phyloP scores from a whole-genome alignment of 2,888 invertebrate species.

The Meghimatium bilineatum region DNA sequence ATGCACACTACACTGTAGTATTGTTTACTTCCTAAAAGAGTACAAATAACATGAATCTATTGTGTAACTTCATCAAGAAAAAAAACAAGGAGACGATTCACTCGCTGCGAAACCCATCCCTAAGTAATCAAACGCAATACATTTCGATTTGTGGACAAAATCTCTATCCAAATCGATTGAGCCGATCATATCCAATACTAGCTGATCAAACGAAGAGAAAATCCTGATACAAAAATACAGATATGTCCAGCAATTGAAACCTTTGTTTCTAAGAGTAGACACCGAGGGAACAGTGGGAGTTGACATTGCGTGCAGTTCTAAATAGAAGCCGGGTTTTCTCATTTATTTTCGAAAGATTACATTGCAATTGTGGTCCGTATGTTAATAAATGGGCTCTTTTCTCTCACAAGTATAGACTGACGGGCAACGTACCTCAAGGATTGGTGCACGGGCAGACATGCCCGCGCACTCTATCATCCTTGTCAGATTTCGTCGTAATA shows the following conservation, averaged over 20 bases:
- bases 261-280: not conserved
- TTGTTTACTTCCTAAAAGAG: not conserved
- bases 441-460: too few species aligned
- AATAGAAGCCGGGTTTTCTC: not conserved
- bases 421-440: not conserved
- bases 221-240: not conserved
- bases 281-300: not conserved
- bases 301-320: constrained; percentile 1
- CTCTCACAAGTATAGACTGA: not conserved
- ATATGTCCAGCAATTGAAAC: not conserved
- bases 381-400: not conserved
- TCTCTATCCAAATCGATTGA: not conserved
- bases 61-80: not conserved
- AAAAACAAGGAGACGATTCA: not conserved
- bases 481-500: too few species aligned
- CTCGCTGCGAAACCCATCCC: not conserved
- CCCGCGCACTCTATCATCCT: too few species aligned
- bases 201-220: not conserved
- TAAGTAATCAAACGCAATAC: not conserved
- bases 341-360: not conserved
- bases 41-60: not conserved
- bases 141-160: not conserved
- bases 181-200: not conserved
- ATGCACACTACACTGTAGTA: too few species aligned
- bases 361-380: not conserved